phyloP scores from a whole-genome alignment of 2,888 invertebrate species.

The Temnothorax unifasciatus region DNA sequence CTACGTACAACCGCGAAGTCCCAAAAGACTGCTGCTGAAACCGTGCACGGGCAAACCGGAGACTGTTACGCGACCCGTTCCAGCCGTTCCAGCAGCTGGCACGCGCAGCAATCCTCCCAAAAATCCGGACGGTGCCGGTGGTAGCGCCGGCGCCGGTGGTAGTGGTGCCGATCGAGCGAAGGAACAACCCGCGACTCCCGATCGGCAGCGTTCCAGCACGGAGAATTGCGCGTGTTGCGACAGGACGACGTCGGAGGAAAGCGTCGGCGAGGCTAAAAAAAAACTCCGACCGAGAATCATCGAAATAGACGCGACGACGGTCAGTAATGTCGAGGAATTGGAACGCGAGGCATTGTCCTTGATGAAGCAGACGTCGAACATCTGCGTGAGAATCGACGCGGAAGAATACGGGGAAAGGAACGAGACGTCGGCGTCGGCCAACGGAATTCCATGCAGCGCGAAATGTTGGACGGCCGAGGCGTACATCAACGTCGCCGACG shows the following conservation, averaged over 20 bases:
- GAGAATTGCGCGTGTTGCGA: constrained; percentile 57
- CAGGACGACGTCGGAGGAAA: constrained; percentile 59
- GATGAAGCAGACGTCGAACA: not conserved
- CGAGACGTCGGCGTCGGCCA: not conserved
- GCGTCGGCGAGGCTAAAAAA: constrained; percentile 74
- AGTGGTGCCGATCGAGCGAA: not conserved
- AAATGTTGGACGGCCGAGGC: constrained; percentile 22
- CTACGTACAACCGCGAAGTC: constrained; percentile 69
- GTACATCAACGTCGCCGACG: constrained; percentile 11
- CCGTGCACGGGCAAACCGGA: constrained; percentile 80
- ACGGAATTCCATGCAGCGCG: not conserved
- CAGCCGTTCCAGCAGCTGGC: not conserved
- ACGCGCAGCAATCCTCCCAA: constrained; percentile 5
- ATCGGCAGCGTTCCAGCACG: constrained; percentile 42
- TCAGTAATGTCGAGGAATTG: not conserved
- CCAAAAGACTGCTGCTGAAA: constrained; percentile 78
- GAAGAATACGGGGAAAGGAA: not conserved
- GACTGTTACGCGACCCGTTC: constrained; percentile 57
- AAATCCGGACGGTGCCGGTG: not conserved
- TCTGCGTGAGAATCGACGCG: not conserved
- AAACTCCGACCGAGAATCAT: constrained; percentile 73
- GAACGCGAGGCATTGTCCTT: not conserved
- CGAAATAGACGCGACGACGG: constrained; percentile 1
- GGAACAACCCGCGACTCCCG: constrained; percentile 21
- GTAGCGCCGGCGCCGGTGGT: too few relatives aligned